Evolutionary conservation across 2,113 vertebrate species (phyloP), one percentile per base, ranked within the genome.

Genomic region (Ochotona princeps): DNA sequence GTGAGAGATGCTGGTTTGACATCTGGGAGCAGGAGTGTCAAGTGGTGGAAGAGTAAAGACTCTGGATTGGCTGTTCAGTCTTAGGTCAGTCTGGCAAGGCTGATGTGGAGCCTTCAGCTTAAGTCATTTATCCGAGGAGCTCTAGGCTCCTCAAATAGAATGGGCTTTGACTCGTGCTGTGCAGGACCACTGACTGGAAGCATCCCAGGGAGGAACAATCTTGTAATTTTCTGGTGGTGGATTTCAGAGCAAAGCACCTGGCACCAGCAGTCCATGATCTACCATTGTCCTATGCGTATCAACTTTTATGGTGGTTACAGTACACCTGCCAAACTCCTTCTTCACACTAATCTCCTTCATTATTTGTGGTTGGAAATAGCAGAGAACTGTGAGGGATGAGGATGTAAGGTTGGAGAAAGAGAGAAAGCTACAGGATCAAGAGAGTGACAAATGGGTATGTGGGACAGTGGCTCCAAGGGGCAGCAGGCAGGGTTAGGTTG

Each of bases 301-400:
- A 84, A 3, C 35, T 84, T 21, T 44, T 28, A 26, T 67, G 67
- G 72, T 1, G 13, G 35, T 14, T 13, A 8, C 0, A 2, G 73
- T 11, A 5, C 21, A n/a, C 51, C 54, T 54, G 7, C 23, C 26
- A 5, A 57, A 79, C 66, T 67, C 7, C 49, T 84, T 78, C 38
- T 13, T 70, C 61, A 11, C 26, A 38, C 32, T 28, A 51, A 78
- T 32, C 89, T 54, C 28, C 28, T 15, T 70, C 60, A 73, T 81
- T 44, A 81, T 69, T 73, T 78, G 72, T 89, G 57, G 35, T 90
- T 65, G 61, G 88, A 87, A 74, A 89, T 15, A 66, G 44, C 44
- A 65, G 78, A 51, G 14, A 35, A 60, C 14, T 32, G 54, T 2
- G 65, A 87, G 60, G 72, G 25, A 18, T 81, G 49, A 78, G 26